Evolutionary conservation across 2,797 vertebrate species (phyloP).

Genomic region (Schizothorax lantsangensis): DNA sequence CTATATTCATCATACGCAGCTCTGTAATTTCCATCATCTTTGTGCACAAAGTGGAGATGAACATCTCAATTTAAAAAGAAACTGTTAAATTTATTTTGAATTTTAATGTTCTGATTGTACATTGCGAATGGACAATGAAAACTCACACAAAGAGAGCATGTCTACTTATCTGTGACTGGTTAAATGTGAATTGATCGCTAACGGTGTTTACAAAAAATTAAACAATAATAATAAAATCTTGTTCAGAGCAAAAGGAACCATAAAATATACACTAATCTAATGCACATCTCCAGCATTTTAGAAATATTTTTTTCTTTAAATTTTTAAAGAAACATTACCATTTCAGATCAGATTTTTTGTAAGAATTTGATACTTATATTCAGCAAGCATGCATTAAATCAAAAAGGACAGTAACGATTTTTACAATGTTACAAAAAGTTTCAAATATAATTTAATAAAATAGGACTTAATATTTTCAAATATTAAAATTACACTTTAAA

Average conservation of each 20-base stretch:
- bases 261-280: not conserved
- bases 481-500: no score
- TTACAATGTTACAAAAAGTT: no score
- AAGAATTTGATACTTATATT: not conserved
- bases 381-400: not conserved
- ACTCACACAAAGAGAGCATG: not conserved
- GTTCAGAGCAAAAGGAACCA: not conserved
- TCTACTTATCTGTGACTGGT: not conserved
- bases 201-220: not conserved
- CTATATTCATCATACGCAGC: not conserved
- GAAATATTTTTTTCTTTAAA: no score
- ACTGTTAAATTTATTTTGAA: not conserved
- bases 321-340: not conserved
- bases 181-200: not conserved
- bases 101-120: not conserved
- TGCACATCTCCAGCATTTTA: no score
- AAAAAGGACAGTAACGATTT: not conserved
- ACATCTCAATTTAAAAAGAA: not conserved
- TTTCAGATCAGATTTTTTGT: not conserved
- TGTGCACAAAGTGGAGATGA: not conserved
- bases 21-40: not conserved
- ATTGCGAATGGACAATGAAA: not conserved
- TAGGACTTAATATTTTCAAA: not conserved
- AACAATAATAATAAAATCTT: no score
- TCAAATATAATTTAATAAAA: not conserved